phyloP scores from a whole-genome alignment of 2,113 vertebrate species.

The Aythya baeri region DNA sequence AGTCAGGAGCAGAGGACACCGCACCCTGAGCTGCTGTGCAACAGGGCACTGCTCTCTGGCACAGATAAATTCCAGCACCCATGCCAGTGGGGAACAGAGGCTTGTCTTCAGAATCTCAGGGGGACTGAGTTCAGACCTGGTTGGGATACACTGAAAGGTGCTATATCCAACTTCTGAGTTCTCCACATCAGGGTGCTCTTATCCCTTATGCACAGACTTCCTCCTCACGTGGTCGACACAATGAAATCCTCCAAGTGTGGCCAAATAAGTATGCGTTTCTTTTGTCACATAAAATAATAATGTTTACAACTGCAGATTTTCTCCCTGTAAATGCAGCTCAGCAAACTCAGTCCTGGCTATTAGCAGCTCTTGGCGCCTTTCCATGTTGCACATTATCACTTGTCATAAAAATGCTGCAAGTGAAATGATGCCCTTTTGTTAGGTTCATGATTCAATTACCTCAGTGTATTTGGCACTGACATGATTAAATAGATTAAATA shows the following conservation, averaged over 20 bases:
- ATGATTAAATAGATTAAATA: slow-evolving; percentile 34
- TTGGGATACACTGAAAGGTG: neutral
- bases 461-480: slow-evolving; percentile 30
- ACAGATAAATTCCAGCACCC: neutral
- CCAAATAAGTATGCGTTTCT: neutral
- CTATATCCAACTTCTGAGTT: neutral
- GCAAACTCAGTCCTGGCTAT: neutral
- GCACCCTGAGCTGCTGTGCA: rapidly evolving
- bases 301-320: neutral
- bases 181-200: neutral
- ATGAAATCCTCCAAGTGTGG: neutral
- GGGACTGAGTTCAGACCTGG: neutral
- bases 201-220: neutral
- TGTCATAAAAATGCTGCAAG: slow-evolving; percentile 21
- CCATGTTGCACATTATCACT: slow-evolving; percentile 45
- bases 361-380: slow-evolving; percentile 26
- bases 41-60: neutral
- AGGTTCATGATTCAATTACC: slow-evolving; percentile 24
- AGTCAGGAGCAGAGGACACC: neutral
- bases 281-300: neutral
- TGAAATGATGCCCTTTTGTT: slow-evolving; percentile 21
- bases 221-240: neutral
- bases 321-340: neutral
- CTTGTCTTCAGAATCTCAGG: rapidly evolving
- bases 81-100: neutral